These are phyloP conservation scores for Xestia ashworthii DNA, from an alignment of 2,888 invertebrate genomes.

Conservation along the genomic window DNA sequence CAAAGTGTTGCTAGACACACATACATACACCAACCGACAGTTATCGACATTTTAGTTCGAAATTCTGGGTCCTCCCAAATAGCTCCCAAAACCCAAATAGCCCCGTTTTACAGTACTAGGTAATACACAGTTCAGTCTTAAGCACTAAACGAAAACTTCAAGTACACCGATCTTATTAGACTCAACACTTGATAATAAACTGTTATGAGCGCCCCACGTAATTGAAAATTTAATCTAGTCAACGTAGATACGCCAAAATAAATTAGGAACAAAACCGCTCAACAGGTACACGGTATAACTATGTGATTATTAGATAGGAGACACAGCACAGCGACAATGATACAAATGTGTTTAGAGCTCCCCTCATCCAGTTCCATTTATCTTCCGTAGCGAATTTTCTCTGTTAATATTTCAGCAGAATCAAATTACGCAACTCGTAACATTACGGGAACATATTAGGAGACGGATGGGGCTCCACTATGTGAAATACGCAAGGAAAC, in stretches of 20 bases:
- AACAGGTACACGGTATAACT: constrained; percentile 60
- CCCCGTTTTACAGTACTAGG: not conserved
- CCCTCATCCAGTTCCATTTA: constrained; percentile 73
- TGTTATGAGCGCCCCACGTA: constrained; percentile 30
- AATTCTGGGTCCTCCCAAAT: too few species aligned
- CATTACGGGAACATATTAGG: constrained; percentile 80
- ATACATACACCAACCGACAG: too few species aligned
- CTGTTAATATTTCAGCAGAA: constrained; percentile 87
- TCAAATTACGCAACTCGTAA: constrained; percentile 87
- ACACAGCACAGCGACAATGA: constrained; percentile 66
- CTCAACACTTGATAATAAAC: constrained; percentile 24
- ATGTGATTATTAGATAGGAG: constrained; percentile 60
- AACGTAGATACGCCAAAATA: constrained; percentile 17
- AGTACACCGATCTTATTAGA: constrained; percentile 7
- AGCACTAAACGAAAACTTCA: constrained; percentile 13
- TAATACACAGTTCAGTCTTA: not conserved
- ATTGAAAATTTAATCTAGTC: constrained; percentile 53
- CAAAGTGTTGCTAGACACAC: too few species aligned
- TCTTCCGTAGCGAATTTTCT: constrained; percentile 80
- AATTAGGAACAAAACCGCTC: constrained; percentile 44
- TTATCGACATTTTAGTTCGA: too few species aligned
- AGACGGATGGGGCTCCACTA: constrained; percentile 79
- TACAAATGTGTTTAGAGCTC: constrained; percentile 68
- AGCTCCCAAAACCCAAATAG: too few species aligned
- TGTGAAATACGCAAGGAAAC: constrained; percentile 80